Evolutionary conservation across 2,888 invertebrate genomes (phyloP).

Genomic region (Trimorus sp.): DNA sequence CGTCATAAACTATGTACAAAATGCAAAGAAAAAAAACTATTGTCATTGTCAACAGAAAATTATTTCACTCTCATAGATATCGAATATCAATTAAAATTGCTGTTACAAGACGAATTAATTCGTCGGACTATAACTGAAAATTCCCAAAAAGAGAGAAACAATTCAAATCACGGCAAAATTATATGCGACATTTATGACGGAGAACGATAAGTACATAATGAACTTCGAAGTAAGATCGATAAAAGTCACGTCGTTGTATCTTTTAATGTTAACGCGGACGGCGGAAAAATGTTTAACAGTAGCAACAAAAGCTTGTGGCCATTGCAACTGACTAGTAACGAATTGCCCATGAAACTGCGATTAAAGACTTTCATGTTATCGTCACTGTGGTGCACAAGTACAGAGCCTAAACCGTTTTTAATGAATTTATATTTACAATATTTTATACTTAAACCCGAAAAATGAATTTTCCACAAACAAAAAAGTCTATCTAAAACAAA

Average conservation of each 20-base stretch:
- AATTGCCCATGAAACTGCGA: conserved; percentile 20
- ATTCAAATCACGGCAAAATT: background rate
- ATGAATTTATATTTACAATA: conserved; percentile 42
- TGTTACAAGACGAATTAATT: background rate
- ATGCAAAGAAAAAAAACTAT: background rate
- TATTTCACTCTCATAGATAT: background rate
- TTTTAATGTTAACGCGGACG: conserved; percentile 20
- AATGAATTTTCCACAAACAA: too few relatives aligned
- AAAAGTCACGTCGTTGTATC: conserved; percentile 5
- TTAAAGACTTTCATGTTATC: conserved; percentile 19
- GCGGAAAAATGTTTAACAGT: conserved; percentile 27
- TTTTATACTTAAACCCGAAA: conserved; percentile 17
- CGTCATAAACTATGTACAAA: background rate
- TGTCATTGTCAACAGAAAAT: background rate
- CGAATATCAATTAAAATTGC: background rate
- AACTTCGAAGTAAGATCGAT: background rate
- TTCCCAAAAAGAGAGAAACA: background rate
- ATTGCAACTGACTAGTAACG: conserved; percentile 13
- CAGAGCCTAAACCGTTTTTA: conserved; percentile 15
- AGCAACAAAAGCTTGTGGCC: conserved; percentile 27
- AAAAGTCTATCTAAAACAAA: too few relatives aligned
- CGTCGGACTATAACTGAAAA: background rate
- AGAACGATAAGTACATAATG: conserved; percentile 9
- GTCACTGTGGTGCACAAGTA: conserved; percentile 22
- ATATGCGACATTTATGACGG: conserved; percentile 9